phyloP scores from a whole-genome alignment of 2,888 invertebrate genomes.

The Crepidodera aurea region DNA sequence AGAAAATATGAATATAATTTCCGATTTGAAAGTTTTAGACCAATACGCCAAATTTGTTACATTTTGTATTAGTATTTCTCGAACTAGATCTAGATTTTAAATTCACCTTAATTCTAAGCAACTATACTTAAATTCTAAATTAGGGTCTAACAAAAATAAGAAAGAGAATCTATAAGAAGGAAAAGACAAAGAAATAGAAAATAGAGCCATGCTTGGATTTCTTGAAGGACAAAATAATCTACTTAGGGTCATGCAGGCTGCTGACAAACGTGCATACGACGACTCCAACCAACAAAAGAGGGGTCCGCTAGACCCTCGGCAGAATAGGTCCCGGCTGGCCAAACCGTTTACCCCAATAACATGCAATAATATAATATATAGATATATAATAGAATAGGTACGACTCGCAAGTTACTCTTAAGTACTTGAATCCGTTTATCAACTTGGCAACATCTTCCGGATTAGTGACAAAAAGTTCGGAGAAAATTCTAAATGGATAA shows the following conservation, averaged over 20 bases:
- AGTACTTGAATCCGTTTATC: conserved; percentile 20
- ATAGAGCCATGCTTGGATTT: conserved; percentile 34
- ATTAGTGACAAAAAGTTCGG: conserved; percentile 1
- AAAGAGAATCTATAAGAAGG: conserved; percentile 18
- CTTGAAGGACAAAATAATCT: conserved; percentile 32
- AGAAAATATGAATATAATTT: too few species aligned
- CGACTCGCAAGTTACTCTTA: conserved; percentile 49
- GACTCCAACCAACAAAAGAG: conserved; percentile 47
- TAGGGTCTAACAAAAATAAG: conserved; percentile 30
- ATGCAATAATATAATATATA: conserved; percentile 56
- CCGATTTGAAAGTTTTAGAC: too few species aligned
- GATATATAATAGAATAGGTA: conserved; percentile 48
- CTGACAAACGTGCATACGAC: conserved; percentile 57
- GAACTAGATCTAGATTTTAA: conserved; percentile 7
- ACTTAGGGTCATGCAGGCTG: conserved; percentile 50
- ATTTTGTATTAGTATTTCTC: too few species aligned
- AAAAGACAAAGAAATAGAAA: conserved; percentile 5
- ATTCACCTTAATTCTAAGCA: conserved; percentile 7
- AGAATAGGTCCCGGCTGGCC: conserved; percentile 65
- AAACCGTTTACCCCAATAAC: conserved; percentile 58
- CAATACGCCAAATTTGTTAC: too few species aligned
- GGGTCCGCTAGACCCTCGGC: conserved; percentile 51
- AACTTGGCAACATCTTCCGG: conserved; percentile 16
- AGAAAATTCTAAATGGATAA: too few species aligned
- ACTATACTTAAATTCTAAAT: conserved; percentile 11